Base-by-base conservation (phyloP, 2,113 vertebrate genomes). In the Podiceps cristatus region DNA sequence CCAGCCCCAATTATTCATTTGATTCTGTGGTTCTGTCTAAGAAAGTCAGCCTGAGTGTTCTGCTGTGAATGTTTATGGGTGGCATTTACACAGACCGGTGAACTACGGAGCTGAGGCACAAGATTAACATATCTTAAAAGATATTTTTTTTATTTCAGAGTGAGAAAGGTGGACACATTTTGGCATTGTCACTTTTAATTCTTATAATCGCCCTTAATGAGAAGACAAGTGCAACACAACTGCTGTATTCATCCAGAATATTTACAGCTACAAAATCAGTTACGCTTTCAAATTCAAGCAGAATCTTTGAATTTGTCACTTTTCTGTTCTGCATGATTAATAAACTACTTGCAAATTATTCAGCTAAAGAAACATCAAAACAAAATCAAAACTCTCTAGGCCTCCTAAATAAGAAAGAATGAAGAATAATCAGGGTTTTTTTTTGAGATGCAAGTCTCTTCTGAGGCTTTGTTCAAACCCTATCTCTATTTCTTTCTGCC, bases 101-200 rank as follows among this genome's bases (percentile, higher is more conserved):
- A 90, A 67, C 63, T 94, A 59, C 64, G 64, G 86, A 96, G 20
- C 19, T 49, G 18, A 68, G 25, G 14, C 7, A 96, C 29, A 96
- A 80, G 69, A 96, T 91, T 88, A 93, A 91, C 31, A 53, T 66
- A 85, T 62, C 56, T 89, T 94, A 95, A 94, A 94, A 58, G 28
- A 33, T 67, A 59, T 40, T 25, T 69, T 37, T 81, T 59, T 87
- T 56, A 33, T 86, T 96, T 93, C 42, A 82, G 86, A 97, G 87
- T 84, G 20, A 75, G 86, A 88, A 53, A 82, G 18, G n/a, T 5
- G 5, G 52, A 40, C 40, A 18, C 7, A 47, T 69, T 68, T 79
- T 86, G 88, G 13, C 56, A 75, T 64, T 95, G 33, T 11, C 45
- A 64, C 60, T 89, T 59, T 37, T 96, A 90, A 83, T 50, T 76